Percentiles rank a stretch among this genome's conserved stretches.
These are phyloP conservation scores for Drosophila mercatorum DNA, from an alignment of 2,888 invertebrate genomes.

Conservation along the genomic window DNA sequence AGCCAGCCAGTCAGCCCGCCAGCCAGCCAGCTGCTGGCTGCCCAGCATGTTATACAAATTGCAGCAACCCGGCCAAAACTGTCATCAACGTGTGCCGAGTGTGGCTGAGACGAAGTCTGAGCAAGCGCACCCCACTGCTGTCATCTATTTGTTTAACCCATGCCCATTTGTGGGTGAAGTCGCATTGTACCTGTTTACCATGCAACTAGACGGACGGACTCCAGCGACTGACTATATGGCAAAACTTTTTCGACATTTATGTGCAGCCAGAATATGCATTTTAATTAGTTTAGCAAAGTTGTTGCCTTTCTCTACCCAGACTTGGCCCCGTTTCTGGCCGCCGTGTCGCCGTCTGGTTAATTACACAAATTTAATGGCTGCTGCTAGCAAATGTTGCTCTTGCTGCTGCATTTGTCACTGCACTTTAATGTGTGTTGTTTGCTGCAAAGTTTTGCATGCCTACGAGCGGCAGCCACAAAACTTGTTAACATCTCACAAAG, in stretches of 20 bases:
- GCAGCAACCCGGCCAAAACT: slow-evolving; percentile 60
- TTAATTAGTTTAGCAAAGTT: slow-evolving; percentile 79
- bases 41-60: slow-evolving; percentile 80
- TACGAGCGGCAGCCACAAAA: slow-evolving; percentile 60
- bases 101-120: slow-evolving; percentile 5
- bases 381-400: slow-evolving; percentile 14
- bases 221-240: slow-evolving; percentile 35
- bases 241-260: slow-evolving; percentile 55
- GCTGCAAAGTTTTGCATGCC: slow-evolving; percentile 52
- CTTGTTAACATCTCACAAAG: slow-evolving; percentile 80
- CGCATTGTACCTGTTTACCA: slow-evolving; percentile 59
- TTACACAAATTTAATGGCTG: slow-evolving; percentile 67
- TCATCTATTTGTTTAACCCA: slow-evolving; percentile 67
- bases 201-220: slow-evolving; percentile 18
- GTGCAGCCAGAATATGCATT: slow-evolving; percentile 76
- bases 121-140: slow-evolving; percentile 13
- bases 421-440: slow-evolving; percentile 63
- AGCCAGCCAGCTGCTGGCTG: slow-evolving; percentile 47
- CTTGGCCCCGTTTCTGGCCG: slow-evolving; percentile 3
- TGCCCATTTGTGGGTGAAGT: slow-evolving; percentile 50
- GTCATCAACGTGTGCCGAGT: slow-evolving; percentile 67
- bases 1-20: slow-evolving; percentile 38
- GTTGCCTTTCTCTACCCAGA: slow-evolving; percentile 23
- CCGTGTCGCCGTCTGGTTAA: slow-evolving; percentile 59
- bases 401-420: slow-evolving; percentile 56